Evolutionary conservation across 37 sponge, comb jelly and placozoan genomes (phyloP).

Genomic region (Ianthella basta): DNA sequence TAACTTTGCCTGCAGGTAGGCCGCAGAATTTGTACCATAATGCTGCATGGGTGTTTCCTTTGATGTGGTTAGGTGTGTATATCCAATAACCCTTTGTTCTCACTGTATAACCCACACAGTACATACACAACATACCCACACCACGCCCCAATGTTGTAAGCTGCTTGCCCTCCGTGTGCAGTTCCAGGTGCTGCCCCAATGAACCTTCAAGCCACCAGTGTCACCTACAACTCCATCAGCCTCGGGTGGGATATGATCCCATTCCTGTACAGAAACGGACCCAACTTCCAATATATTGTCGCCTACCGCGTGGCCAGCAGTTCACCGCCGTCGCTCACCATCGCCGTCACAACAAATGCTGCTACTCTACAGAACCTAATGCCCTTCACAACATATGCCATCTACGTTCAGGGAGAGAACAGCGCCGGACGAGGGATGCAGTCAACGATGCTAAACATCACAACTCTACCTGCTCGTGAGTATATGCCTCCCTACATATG

Average conservation of each 20-base stretch:
- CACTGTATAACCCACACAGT: too few species aligned
- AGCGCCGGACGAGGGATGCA: neutral
- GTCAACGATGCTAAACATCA: neutral
- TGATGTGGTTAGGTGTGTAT: too few species aligned
- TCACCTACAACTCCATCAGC: neutral
- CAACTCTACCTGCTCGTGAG: neutral
- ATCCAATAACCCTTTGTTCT: too few species aligned
- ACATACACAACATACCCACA: too few species aligned
- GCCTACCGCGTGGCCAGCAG: too few species aligned
- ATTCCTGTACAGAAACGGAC: neutral
- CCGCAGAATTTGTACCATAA: too few species aligned
- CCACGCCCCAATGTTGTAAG: too few species aligned
- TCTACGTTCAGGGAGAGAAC: neutral
- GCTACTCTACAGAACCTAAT: neutral
- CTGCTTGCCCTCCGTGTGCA: neutral
- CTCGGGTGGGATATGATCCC: slow-evolving; percentile 8
- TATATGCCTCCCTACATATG: neutral
- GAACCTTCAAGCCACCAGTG: neutral
- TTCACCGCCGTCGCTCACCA: neutral
- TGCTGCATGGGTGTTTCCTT: too few species aligned
- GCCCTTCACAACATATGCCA: neutral
- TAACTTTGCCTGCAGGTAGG: slow-evolving; percentile 1
- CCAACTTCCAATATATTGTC: neutral
- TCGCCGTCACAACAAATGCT: neutral
- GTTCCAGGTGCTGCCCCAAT: neutral